A percentile compares a stretch with the other conserved stretches of the same genome.
These are phyloP conservation scores for Drosophila peninsularis DNA, from an alignment of 2,888 invertebrate genomes.

Conservation along the genomic window DNA sequence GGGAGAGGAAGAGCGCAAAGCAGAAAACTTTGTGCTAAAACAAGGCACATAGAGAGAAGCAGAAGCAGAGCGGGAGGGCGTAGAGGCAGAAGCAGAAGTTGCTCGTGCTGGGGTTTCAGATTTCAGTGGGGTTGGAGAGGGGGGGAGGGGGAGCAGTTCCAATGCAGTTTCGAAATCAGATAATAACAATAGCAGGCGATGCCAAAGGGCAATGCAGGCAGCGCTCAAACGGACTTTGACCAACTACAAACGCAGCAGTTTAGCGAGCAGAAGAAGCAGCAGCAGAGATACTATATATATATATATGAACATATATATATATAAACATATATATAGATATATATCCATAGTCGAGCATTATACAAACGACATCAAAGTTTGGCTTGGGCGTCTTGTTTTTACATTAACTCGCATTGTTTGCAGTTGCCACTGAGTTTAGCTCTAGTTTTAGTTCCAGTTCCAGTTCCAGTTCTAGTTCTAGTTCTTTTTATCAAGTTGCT, in stretches of 20 bases:
- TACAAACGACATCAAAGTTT: constrained; percentile 61
- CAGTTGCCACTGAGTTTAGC: constrained; percentile 46
- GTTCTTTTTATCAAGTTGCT: constrained; percentile 35
- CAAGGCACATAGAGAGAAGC: constrained; percentile 36
- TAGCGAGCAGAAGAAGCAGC: constrained; percentile 52
- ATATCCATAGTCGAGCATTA: constrained; percentile 45
- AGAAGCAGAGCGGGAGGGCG: background rate
- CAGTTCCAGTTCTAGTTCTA: background rate
- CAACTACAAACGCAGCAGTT: constrained; percentile 52
- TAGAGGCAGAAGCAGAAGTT: constrained; percentile 15
- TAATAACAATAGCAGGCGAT: constrained; percentile 46
- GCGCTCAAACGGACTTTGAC: constrained; percentile 18
- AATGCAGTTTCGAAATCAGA: constrained; percentile 71
- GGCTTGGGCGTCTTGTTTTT: constrained; percentile 41
- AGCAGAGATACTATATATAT: constrained; percentile 1
- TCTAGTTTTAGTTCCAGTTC: constrained; percentile 22
- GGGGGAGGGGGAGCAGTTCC: constrained; percentile 17
- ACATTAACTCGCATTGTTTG: constrained; percentile 76
- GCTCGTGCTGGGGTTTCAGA: constrained; percentile 10
- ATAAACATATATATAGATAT: background rate
- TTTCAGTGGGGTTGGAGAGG: constrained; percentile 18
- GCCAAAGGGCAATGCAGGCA: constrained; percentile 16
- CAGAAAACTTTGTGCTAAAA: constrained; percentile 61
- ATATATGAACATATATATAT: too few relatives aligned
- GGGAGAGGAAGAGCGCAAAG: constrained; percentile 38